Conservation (phyloP, 2,888 invertebrate species). For the Coelopa pilipes region DNA sequence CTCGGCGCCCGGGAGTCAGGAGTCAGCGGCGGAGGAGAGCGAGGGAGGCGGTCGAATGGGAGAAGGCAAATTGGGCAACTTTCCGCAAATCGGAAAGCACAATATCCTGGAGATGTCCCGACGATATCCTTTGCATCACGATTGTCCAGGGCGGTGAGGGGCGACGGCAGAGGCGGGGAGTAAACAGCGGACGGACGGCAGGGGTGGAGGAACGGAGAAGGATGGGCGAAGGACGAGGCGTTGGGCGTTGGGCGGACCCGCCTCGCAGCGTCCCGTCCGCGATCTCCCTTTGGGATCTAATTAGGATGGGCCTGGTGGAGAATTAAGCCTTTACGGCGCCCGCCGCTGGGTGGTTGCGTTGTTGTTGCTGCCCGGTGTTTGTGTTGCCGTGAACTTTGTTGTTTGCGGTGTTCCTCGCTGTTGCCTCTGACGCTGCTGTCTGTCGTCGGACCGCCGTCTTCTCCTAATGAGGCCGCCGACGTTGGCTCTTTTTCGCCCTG, state of each 20-base stretch:
- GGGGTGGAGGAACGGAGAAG: neutral
- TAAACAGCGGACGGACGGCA: neutral
- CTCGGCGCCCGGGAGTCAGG: neutral
- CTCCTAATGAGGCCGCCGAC: conserved; percentile 28
- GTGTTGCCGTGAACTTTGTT: conserved; percentile 36
- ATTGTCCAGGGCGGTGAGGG: conserved; percentile 38
- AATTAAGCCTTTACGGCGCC: conserved; percentile 39
- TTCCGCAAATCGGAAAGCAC: conserved; percentile 36
- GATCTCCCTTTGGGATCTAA: conserved; percentile 57
- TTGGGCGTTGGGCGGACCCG: neutral
- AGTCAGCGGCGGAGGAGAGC: conserved; percentile 1
- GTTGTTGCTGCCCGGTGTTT: conserved; percentile 27
- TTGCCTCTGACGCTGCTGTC: conserved; percentile 14
- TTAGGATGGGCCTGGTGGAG: conserved; percentile 46
- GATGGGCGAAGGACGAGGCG: too few relatives aligned
- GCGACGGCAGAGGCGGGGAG: neutral
- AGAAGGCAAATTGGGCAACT: conserved; percentile 25
- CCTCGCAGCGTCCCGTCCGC: neutral
- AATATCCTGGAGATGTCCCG: conserved; percentile 36
- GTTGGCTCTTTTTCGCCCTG: conserved; percentile 1
- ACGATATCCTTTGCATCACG: conserved; percentile 35
- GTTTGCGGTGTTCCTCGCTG: neutral
- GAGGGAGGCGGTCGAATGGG: conserved; percentile 15
- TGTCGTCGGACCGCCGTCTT: conserved; percentile 27
- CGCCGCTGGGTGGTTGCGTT: conserved; percentile 53